Evolutionary conservation across 2,113 vertebrate species (phyloP).

Genomic region (Protomyctophum bolini): DNA sequence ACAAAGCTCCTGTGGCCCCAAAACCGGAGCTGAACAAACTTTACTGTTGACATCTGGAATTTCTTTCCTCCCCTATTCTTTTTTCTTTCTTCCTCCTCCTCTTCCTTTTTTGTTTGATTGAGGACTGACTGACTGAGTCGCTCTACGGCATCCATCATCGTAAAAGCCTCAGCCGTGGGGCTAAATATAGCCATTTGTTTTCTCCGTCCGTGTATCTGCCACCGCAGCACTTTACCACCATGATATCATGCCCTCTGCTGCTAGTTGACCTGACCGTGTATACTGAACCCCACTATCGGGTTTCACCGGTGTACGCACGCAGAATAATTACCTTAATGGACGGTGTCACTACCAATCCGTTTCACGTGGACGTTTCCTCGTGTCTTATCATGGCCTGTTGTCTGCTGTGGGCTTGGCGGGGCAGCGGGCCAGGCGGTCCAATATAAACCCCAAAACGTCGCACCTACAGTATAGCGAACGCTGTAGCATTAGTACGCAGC

Average conservation of each 20-base stretch:
- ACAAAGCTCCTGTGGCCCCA: conserved; percentile 77
- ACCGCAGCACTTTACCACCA: conserved; percentile 45
- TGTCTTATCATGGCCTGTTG: conserved; percentile 27
- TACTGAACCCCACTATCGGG: conserved; percentile 42
- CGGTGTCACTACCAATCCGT: conserved; percentile 50
- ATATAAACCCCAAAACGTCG: conserved; percentile 32
- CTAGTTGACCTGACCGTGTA: conserved; percentile 37
- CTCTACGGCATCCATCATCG: conserved; percentile 58
- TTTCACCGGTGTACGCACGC: conserved; percentile 37
- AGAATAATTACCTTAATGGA: conserved; percentile 54
- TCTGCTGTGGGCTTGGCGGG: conserved; percentile 40
- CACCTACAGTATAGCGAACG: conserved; percentile 24
- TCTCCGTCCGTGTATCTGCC: conserved; percentile 36
- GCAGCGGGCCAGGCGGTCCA: conserved; percentile 4
- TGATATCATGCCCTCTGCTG: conserved; percentile 46
- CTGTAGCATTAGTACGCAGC: conserved; percentile 8
- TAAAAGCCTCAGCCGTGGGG: conserved; percentile 54
- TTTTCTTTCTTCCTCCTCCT: conserved; percentile 30
- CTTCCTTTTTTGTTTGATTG: conserved; percentile 55
- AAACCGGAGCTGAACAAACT: conserved; percentile 78
- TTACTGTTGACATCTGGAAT: conserved; percentile 84
- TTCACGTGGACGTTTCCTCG: conserved; percentile 26
- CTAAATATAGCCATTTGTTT: conserved; percentile 72
- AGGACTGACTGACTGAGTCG: conserved; percentile 70
- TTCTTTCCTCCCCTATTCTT: conserved; percentile 70